Evolutionary conservation across 2,888 invertebrate species (phyloP), one percentile per base, ranked within the genome.

Genomic region (Caenorhabditis macrosperma): DNA sequence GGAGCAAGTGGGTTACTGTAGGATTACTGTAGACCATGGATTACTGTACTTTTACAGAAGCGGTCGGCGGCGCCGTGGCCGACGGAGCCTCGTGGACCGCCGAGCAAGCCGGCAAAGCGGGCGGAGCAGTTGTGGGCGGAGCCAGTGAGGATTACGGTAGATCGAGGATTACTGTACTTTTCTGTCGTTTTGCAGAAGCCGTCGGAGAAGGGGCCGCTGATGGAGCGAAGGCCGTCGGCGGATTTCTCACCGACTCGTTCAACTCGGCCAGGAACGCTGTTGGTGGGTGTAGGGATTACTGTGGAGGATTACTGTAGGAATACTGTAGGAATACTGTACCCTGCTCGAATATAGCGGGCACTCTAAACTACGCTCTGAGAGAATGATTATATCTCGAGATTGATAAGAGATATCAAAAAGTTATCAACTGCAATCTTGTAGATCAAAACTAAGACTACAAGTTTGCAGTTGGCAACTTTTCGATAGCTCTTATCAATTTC

Each of bases 181-280:
- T 10, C n/a, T 22, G 5, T 28, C 15, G 55, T 22, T 24, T 35
- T 52, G 12, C 54, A 71, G 69, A 64, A 17, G 71, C 71, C n/a
- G 78, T 61, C 20, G 78, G 78, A 9, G 38, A 48, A 10, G 69
- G 50, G 24, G 30, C 61, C 7, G 60, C 38, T n/a, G 54, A 71
- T 41, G 77, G 80, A 38, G 82, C 78, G 20, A 74, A 80, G 30
- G 54, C 75, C 0, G 76, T 81, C 30, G 83, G 81, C 22, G 78
- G 78, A 54, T 79, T 79, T 41, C 35, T 79, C 1, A 46, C 60
- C 6, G 80, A 68, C 26, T 50, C 75, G 26, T 46, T 76, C 30
- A 54, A 71, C 15, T 71, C 74, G 15, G 78, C 76, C 48, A 55
- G 76, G 26, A 55, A 78, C 60, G 71, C 71, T 35, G 68, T 72